Evolutionary conservation across 2,797 vertebrate species (phyloP).

Genomic region (Chrysocyon brachyurus): DNA sequence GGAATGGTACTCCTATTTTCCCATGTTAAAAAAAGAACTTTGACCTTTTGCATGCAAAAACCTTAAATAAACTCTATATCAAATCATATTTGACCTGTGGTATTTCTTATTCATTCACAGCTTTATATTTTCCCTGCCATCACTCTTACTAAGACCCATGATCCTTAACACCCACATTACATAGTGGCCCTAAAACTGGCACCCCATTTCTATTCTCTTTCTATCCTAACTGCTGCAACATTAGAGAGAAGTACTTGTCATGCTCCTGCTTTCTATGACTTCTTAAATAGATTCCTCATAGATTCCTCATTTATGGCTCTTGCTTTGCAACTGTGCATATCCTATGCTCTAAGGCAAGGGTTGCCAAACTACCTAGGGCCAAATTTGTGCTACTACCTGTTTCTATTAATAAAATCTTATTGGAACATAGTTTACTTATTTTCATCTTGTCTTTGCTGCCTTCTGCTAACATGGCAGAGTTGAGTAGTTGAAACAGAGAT

Average conservation of each 20-base stretch:
- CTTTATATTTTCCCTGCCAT: background rate
- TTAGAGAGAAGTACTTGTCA: background rate
- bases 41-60: background rate
- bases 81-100: background rate
- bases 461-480: background rate
- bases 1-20: background rate
- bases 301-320: background rate
- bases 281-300: background rate
- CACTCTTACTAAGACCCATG: background rate
- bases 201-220: background rate
- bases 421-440: background rate
- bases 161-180: background rate
- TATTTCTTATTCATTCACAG: background rate
- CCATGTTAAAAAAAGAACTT: background rate
- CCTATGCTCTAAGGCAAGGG: background rate
- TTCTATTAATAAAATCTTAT: slow-evolving; percentile 20
- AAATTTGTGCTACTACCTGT: background rate
- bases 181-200: background rate
- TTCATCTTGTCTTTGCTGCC: background rate
- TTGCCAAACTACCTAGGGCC: background rate
- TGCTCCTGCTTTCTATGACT: background rate
- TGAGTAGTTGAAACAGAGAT: background rate
- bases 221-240: background rate
- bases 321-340: background rate
- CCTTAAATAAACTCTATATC: background rate